Percentiles rank a stretch among this genome's conserved stretches.
Evolutionary conservation across 2,888 invertebrate species (phyloP).

Genomic region (Artemia sinica): DNA sequence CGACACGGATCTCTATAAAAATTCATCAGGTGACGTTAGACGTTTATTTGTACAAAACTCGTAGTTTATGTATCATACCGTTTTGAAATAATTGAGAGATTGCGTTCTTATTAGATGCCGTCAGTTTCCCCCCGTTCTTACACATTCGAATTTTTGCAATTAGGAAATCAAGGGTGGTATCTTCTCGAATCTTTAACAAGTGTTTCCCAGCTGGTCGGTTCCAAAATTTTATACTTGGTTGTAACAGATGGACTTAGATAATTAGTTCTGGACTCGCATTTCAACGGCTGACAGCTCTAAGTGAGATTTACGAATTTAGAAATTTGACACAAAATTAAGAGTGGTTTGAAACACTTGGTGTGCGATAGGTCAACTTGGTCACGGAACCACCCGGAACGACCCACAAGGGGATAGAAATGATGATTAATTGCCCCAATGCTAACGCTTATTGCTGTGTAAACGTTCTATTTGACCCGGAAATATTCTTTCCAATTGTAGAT

Average conservation of each 20-base stretch:
- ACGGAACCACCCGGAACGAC: conserved; percentile 14
- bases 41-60: too few species aligned
- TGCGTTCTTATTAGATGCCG: too few species aligned
- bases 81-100: too few species aligned
- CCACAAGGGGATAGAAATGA: conserved; percentile 11
- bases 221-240: not conserved
- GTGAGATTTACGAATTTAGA: conserved; percentile 11
- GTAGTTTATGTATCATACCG: too few species aligned
- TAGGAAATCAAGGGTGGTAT: too few species aligned
- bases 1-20: too few species aligned
- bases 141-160: too few species aligned
- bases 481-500: conserved; percentile 1
- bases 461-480: conserved; percentile 13
- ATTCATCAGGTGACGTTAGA: too few species aligned
- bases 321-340: conserved; percentile 14
- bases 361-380: conserved; percentile 13
- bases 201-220: conserved; percentile 10
- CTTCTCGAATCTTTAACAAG: not conserved
- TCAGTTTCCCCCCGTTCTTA: too few species aligned
- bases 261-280: conserved; percentile 14
- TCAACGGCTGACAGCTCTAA: conserved; percentile 7
- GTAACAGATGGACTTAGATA: conserved; percentile 13
- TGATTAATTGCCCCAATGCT: conserved; percentile 5
- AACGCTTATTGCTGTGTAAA: conserved; percentile 9
- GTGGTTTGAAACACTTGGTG: conserved; percentile 14